Base-by-base conservation (phyloP, 2,888 invertebrate genomes). In the Volucella inflata region DNA sequence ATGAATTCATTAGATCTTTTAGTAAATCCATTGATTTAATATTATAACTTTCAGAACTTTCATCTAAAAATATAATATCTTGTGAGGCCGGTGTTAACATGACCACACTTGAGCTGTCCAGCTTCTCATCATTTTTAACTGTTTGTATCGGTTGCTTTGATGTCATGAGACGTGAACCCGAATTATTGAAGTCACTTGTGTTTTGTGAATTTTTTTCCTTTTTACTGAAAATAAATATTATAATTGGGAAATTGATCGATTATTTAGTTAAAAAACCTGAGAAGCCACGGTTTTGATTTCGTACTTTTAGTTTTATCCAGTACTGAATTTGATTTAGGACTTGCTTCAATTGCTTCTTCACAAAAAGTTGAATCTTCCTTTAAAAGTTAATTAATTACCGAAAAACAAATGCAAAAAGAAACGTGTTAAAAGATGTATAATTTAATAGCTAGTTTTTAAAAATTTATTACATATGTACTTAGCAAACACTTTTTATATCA, bases 41-140 rank as follows among this genome's bases (percentile, higher is more conserved):
- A 36, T 87, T 83, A 8, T 51, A 72, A 8, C 78, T 74, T 9
- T 88, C 88, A 55, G 72, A 83, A 38, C 88, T 89, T 46, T 91
- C 91, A 68, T 92, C 90, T 11, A 91, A 46, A 60, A 91, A 91
- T 42, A 91, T 89, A 16, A 92, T 89, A 9, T 92, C 92, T 55
- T 91, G 90, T 0, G 90, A 89, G n/a, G 79, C 87, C 10, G 91
- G 91, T 11, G 91, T 89, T 40, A 91, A 85, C 42, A 90, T 76
- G 0, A 91, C 74, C 2, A 91, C 89, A 75, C 92, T 91, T 8
- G 89, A 88, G 2, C 87, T 48, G 1, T 64, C 74, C 2, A 60
- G 17, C 21, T 38, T 46, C 0, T 44, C 64, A 42, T 55, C 36
- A 4, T 53, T 14, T 14, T 4, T 21, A 21, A 21, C 4, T 21